Evolutionary conservation across 2,113 vertebrate genomes (phyloP).

Genomic region (Neomonachus schauinslandi): DNA sequence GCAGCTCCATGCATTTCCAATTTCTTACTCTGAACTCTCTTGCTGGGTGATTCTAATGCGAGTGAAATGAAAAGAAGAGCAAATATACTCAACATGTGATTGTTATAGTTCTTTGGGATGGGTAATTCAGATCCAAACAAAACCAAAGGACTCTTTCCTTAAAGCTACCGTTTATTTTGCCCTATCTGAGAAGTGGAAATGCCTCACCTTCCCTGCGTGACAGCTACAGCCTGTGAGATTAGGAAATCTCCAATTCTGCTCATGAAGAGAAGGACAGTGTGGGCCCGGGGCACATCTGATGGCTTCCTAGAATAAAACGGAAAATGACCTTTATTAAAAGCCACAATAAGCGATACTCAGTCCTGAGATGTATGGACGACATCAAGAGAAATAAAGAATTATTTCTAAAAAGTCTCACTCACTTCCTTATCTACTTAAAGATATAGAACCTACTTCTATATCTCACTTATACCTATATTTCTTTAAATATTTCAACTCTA

Average conservation of each 20-base stretch:
- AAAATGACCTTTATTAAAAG: slow-evolving; percentile 32
- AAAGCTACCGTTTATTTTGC: neutral
- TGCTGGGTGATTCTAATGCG: neutral
- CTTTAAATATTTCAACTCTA: slow-evolving; percentile 15
- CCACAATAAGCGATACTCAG: neutral
- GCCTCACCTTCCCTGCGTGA: neutral
- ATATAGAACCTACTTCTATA: neutral
- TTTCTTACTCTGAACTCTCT: neutral
- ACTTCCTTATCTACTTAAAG: neutral
- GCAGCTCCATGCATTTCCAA: neutral
- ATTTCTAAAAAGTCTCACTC: slow-evolving; percentile 36
- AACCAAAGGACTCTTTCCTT: neutral
- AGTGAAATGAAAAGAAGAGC: neutral
- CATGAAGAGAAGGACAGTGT: neutral
- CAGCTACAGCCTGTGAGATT: neutral
- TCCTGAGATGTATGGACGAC: neutral
- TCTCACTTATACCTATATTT: neutral
- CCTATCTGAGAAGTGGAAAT: neutral
- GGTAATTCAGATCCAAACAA: neutral
- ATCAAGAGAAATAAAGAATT: slow-evolving; percentile 15
- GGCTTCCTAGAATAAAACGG: neutral
- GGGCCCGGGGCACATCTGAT: neutral
- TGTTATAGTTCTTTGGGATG: neutral
- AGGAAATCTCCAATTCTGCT: neutral
- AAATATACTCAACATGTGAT: neutral